These are phyloP conservation scores for Lagopus leucura DNA, from an alignment of 2,113 vertebrate genomes.

Conservation along the genomic window DNA sequence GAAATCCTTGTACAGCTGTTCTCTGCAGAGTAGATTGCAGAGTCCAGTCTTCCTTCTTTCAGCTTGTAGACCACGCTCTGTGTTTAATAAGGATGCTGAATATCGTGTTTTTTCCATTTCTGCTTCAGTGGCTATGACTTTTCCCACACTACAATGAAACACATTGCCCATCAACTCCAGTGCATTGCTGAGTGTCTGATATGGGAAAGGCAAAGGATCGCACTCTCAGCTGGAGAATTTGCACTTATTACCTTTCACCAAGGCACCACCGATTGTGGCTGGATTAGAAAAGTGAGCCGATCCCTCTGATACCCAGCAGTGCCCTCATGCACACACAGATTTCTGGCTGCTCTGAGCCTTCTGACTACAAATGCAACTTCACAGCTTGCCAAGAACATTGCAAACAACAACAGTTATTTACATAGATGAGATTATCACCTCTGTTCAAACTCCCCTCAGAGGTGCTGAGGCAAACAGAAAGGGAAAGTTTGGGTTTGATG, in stretches of 20 bases:
- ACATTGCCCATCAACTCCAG: background rate
- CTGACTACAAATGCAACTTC: background rate
- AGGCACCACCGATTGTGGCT: background rate
- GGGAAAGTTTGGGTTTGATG: background rate
- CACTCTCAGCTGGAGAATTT: background rate
- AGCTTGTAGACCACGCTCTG: background rate
- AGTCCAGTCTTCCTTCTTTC: background rate
- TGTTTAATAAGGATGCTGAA: background rate
- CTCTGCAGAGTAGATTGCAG: background rate
- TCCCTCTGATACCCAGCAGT: background rate
- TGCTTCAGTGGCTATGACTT: background rate
- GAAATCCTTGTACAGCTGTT: background rate
- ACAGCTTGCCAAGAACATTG: background rate
- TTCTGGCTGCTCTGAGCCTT: background rate
- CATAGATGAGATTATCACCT: background rate
- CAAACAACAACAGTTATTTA: background rate
- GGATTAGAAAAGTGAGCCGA: background rate
- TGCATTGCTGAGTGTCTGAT: background rate
- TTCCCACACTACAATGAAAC: background rate
- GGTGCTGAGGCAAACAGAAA: background rate
- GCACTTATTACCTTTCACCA: background rate
- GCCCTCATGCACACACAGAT: rapidly evolving
- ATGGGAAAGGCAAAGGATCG: background rate
- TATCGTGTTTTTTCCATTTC: background rate
- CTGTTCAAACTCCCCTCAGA: background rate